phyloP scores from a whole-genome alignment of 1,140 invertebrate genomes.

The Pseudomyrmex concolor region DNA sequence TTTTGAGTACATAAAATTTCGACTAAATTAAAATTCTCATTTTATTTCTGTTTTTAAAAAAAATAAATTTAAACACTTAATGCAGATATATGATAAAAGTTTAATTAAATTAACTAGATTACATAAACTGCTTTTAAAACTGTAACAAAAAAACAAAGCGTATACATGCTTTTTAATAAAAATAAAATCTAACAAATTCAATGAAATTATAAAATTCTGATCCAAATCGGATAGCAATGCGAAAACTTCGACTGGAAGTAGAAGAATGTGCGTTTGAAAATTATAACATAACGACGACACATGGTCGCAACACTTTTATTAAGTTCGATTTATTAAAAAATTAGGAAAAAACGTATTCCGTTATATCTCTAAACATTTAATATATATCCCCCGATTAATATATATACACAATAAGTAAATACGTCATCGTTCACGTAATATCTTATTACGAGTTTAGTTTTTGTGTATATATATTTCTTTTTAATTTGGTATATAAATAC shows the following conservation, averaged over 20 bases:
- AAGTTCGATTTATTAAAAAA: constrained; percentile 32
- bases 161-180: constrained; percentile 1
- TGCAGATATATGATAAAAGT: too few relatives aligned
- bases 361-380: constrained; percentile 78
- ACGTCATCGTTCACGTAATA: constrained; percentile 64
- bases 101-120: too few relatives aligned
- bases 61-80: too few relatives aligned
- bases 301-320: constrained; percentile 30
- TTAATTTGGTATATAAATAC: constrained; percentile 81
- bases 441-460: constrained; percentile 56
- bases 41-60: neutral
- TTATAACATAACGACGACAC: constrained; percentile 30
- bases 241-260: neutral
- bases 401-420: constrained; percentile 77
- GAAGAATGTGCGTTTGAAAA: neutral
- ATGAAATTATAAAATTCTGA: neutral
- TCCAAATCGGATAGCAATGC: neutral
- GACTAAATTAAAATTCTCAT: neutral
- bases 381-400: constrained; percentile 77
- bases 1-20: neutral
- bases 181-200: constrained; percentile 8
- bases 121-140: neutral
- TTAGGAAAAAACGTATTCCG: constrained; percentile 59
- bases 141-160: constrained; percentile 8
- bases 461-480: constrained; percentile 60